These are phyloP conservation scores for Psilopogon haemacephalus DNA, from an alignment of 2,113 vertebrate species.

Conservation along the genomic window DNA sequence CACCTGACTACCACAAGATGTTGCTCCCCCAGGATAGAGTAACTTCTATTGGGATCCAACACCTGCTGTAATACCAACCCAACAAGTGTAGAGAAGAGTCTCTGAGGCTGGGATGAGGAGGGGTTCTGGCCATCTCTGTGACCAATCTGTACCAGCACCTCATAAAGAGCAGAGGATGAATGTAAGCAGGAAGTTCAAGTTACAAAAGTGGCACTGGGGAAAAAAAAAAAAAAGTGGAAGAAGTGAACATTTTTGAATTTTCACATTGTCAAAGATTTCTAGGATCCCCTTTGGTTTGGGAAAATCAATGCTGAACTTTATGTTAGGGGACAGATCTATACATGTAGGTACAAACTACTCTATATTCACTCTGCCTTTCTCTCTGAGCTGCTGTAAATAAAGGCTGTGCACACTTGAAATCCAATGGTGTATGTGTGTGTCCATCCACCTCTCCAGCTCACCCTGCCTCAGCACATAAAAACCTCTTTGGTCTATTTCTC, in stretches of 20 bases:
- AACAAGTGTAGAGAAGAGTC: neutral
- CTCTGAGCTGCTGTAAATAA: neutral
- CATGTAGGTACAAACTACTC: neutral
- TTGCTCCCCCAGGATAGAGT: neutral
- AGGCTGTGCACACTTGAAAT: neutral
- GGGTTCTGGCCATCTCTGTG: neutral
- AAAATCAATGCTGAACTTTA: neutral
- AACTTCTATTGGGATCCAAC: neutral
- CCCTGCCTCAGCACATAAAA: neutral
- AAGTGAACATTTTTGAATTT: neutral
- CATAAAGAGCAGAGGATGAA: neutral
- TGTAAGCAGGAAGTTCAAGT: neutral
- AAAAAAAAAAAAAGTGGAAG: no score
- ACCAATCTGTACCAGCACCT: neutral
- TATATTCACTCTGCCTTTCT: neutral
- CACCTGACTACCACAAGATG: neutral
- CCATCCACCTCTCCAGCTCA: neutral
- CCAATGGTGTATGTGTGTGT: neutral
- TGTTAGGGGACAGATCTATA: neutral
- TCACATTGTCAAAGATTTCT: neutral
- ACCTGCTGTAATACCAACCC: accelerated
- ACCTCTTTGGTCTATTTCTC: neutral
- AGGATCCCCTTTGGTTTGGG: neutral
- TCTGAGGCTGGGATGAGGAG: neutral
- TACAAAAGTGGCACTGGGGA: neutral